Evolutionary conservation across 64 coral and sea anemone species (phyloP).

Genomic region (Cladopsammia gracilis): DNA sequence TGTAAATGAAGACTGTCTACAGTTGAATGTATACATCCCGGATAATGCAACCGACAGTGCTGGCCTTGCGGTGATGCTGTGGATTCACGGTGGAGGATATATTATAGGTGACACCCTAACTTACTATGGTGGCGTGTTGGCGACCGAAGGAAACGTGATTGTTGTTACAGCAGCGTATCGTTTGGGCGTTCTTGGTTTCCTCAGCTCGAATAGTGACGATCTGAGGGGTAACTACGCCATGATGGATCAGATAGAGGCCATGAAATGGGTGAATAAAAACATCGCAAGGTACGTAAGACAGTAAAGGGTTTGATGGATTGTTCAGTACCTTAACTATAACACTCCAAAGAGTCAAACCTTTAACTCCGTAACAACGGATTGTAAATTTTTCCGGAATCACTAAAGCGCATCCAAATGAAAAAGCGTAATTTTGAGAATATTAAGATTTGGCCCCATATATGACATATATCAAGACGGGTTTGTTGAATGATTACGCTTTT

Average conservation of each 20-base stretch:
- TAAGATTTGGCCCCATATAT: too few relatives aligned
- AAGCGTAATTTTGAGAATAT: too few relatives aligned
- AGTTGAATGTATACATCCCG: not conserved
- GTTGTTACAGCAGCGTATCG: not conserved
- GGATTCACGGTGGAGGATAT: not conserved
- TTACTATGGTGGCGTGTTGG: not conserved
- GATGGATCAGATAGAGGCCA: not conserved
- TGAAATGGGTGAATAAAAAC: not conserved
- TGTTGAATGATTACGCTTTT: too few relatives aligned
- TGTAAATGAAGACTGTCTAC: conserved; percentile 2
- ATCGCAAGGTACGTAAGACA: not conserved
- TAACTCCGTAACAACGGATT: too few relatives aligned
- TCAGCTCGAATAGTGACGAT: not conserved
- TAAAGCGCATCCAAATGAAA: too few relatives aligned
- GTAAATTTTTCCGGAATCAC: too few relatives aligned
- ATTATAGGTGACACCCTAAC: not conserved
- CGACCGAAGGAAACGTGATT: not conserved
- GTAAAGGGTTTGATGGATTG: too few relatives aligned
- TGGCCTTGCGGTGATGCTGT: not conserved
- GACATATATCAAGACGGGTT: too few relatives aligned
- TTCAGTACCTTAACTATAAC: too few relatives aligned
- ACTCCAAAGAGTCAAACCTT: too few relatives aligned
- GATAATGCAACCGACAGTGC: not conserved
- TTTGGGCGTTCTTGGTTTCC: not conserved
- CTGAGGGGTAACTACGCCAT: not conserved